phyloP scores from a whole-genome alignment of 2,113 vertebrate species.

The Carassius gibelio region DNA sequence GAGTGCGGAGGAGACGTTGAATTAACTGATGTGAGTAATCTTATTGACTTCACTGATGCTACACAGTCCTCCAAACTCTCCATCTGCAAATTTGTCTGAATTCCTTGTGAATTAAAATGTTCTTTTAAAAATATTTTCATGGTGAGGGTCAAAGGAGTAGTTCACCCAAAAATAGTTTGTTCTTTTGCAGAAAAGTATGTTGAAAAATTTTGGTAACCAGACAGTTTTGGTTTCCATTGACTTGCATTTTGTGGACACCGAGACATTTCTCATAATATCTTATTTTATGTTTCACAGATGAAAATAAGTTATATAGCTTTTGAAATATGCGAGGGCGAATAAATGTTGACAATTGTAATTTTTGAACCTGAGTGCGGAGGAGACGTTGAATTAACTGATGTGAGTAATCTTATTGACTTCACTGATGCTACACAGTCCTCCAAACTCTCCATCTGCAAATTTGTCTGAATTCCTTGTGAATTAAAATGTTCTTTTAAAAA shows the following conservation, averaged over 20 bases:
- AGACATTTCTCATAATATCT: background rate
- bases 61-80: background rate
- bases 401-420: conserved; percentile 18
- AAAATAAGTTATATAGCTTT: background rate
- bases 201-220: background rate
- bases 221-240: background rate
- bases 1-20: background rate
- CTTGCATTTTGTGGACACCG: background rate
- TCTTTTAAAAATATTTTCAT: background rate
- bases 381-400: background rate
- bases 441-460: conserved; percentile 7
- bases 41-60: background rate
- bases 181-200: background rate
- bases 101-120: background rate
- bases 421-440: background rate
- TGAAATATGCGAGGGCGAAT: background rate
- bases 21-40: conserved; percentile 24
- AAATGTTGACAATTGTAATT: background rate
- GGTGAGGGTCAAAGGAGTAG: background rate
- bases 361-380: conserved; percentile 8
- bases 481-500: background rate
- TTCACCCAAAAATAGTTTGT: background rate
- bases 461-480: conserved; percentile 8
- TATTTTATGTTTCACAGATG: background rate
- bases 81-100: conserved; percentile 2